Percentiles rank a stretch among this genome's conserved stretches.
phyloP scores from a whole-genome alignment of 1,140 invertebrate species.

The Elysia chlorotica region DNA sequence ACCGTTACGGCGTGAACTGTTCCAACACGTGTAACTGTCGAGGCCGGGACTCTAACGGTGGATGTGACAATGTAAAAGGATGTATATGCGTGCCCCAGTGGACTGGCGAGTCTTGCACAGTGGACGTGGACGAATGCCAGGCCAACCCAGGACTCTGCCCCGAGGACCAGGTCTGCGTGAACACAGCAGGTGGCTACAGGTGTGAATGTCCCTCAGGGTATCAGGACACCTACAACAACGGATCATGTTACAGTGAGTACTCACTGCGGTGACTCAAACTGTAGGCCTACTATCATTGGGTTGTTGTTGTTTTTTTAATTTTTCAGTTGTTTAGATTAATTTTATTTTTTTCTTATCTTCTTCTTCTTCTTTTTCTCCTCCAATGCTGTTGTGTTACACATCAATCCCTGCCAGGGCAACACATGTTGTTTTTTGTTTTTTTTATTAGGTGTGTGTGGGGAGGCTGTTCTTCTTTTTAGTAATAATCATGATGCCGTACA shows the following conservation, averaged over 20 bases:
- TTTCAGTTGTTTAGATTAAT: too few relatives aligned
- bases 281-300: too few relatives aligned
- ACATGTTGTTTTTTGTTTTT: too few relatives aligned
- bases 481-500: too few relatives aligned
- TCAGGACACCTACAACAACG: neutral
- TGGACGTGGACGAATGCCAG: neutral
- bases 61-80: neutral
- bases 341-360: too few relatives aligned
- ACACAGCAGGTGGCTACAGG: neutral
- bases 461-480: too few relatives aligned
- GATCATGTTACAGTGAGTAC: neutral
- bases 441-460: too few relatives aligned
- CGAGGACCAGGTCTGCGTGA: neutral
- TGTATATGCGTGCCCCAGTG: neutral
- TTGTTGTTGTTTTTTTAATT: too few relatives aligned
- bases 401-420: too few relatives aligned
- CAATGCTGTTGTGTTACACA: too few relatives aligned
- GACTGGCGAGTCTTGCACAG: neutral
- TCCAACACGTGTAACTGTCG: neutral
- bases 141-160: neutral
- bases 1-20: neutral
- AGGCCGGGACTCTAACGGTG: neutral
- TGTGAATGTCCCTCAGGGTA: neutral
- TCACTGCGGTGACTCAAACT: too few relatives aligned
- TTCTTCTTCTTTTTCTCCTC: too few relatives aligned